Base-by-base conservation (phyloP, 2,113 vertebrate genomes). In the Eudyptes chrysolophus region DNA sequence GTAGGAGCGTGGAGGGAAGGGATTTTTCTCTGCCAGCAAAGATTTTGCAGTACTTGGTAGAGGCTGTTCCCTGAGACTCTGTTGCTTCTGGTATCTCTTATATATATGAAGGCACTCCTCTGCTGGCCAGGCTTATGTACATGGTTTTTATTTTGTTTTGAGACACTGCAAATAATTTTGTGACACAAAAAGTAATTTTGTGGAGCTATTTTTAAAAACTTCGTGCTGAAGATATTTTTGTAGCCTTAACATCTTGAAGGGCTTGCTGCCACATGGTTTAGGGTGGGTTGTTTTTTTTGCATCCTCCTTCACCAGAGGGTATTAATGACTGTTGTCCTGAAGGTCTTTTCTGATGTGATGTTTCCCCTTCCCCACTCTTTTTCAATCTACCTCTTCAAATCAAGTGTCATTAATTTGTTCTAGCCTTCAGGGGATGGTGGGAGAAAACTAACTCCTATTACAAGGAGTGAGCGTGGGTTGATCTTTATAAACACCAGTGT, bases 401-500 rank as follows among this genome's bases (percentile, higher is more conserved):
- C 51, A 65, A 57, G 17, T 87, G 60, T 87, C 77, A 69, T 95
- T 96, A 94, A 94, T 91, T 94, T 94, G 89, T 82, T 91, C 64
- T 52, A 91, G 57, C 74, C 92, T 91, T 84, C 58, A 84, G 84
- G 91, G 66, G 26, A n/a, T 83, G 65, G 69, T 76, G 81, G 58
- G 80, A 96, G 86, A 91, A 91, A 84, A 69, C 21, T 7, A 52
- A 34, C 34, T 91, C 72, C 38, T 52, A 6, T 84, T 94, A 55
- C 51, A 48, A 84, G 77, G 64, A 90, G 27, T 4, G n/a, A 66
- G 62, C 4, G 6, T 94, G 66, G 89, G 89, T 65, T 95, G 87
- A 89, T 92, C 89, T 89, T 89, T 88, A n/a, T 32, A 94, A 94
- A 94, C 80, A 58, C 61, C 10, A 34, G 83, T 7, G 3, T 65